These are phyloP conservation scores for Solenopsis invicta DNA, from an alignment of 1,140 invertebrate genomes.

Conservation along the genomic window DNA sequence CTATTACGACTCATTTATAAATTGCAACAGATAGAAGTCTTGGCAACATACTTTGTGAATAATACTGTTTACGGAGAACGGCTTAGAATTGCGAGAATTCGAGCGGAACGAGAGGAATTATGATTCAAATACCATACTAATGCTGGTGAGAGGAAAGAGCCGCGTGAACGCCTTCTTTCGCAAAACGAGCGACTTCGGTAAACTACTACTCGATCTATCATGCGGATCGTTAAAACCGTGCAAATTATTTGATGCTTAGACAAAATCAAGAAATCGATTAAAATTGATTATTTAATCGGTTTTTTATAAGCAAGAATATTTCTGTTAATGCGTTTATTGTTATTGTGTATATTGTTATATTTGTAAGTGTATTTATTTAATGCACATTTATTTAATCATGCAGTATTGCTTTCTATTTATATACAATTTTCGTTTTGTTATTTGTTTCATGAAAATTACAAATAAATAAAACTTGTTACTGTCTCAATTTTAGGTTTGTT, in stretches of 20 bases:
- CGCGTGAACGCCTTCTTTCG: constrained; percentile 25
- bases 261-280: constrained; percentile 50
- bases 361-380: too few relatives aligned
- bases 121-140: constrained; percentile 56
- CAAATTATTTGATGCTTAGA: constrained; percentile 58
- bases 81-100: constrained; percentile 75
- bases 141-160: constrained; percentile 53
- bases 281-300: constrained; percentile 11
- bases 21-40: constrained; percentile 7
- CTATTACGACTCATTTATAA: background rate
- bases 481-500: background rate
- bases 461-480: background rate
- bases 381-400: background rate
- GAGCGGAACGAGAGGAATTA: constrained; percentile 75
- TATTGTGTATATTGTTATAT: background rate
- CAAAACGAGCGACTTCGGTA: background rate
- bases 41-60: background rate
- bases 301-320: background rate
- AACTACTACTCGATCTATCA: constrained; percentile 36
- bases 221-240: constrained; percentile 37
- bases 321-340: constrained; percentile 16
- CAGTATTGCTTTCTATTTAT: background rate
- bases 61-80: constrained; percentile 50
- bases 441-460: background rate
- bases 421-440: background rate